Percentiles rank a stretch among this genome's conserved stretches.
These are phyloP conservation scores for Solea solea DNA, from an alignment of 2,113 vertebrate species.

Conservation along the genomic window DNA sequence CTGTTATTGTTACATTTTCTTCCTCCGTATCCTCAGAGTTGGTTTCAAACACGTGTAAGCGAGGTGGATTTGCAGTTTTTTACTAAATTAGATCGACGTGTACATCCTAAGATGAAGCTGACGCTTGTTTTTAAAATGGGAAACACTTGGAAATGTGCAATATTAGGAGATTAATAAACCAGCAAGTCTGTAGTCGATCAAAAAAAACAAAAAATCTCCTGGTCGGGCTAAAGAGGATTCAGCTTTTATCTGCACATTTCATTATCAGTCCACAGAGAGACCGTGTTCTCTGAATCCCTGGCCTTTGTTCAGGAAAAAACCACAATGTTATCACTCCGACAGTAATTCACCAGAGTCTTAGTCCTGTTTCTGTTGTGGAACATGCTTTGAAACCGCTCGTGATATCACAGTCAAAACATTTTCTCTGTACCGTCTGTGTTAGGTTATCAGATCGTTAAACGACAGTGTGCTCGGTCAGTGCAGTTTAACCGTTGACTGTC, in stretches of 20 bases:
- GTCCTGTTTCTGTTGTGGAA: conserved; percentile 18
- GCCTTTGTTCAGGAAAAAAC: conserved; percentile 35
- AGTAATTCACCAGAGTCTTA: neutral
- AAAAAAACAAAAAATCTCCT: neutral
- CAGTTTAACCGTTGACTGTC: neutral
- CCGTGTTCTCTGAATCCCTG: neutral
- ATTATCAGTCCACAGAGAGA: conserved; percentile 20
- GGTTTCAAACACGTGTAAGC: no score
- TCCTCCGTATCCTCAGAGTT: no score
- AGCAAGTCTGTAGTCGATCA: no score
- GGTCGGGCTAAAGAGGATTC: neutral
- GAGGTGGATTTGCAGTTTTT: no score
- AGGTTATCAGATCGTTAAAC: neutral
- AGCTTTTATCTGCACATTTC: conserved; percentile 12
- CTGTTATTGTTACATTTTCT: no score
- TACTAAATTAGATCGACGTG: no score
- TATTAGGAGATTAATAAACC: no score
- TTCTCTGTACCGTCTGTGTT: conserved; percentile 29
- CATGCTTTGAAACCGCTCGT: conserved; percentile 10
- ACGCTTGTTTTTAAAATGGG: no score
- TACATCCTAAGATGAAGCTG: no score
- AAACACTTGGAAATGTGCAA: no score
- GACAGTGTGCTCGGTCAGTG: neutral
- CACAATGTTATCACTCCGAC: conserved; percentile 25
- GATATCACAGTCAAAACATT: conserved; percentile 43